Evolutionary conservation across 2,888 invertebrate genomes (phyloP).

Genomic region (Drosophila limbata): DNA sequence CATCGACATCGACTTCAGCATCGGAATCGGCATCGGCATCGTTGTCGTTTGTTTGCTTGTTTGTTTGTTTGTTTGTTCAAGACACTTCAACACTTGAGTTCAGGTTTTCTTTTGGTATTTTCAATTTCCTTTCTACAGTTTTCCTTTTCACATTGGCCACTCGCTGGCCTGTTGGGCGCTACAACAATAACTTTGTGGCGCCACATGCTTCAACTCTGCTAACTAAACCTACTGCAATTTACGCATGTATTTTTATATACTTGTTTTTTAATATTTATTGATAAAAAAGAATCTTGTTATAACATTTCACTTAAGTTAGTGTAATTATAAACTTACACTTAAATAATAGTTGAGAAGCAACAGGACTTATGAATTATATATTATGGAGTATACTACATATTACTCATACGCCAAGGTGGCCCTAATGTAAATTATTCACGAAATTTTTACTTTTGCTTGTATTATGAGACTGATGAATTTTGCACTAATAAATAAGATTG

Average conservation of each 20-base stretch:
- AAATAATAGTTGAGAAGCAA: neutral
- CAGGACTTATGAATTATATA: neutral
- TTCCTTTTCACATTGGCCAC: constrained; percentile 46
- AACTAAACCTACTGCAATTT: constrained; percentile 28
- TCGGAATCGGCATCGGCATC: constrained; percentile 30
- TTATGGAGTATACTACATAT: neutral
- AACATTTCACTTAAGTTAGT: neutral
- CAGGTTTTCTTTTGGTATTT: constrained; percentile 42
- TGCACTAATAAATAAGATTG: neutral
- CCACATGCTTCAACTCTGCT: constrained; percentile 11
- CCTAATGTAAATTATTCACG: neutral
- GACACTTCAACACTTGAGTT: constrained; percentile 70
- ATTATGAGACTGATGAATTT: neutral
- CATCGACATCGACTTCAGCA: constrained; percentile 39
- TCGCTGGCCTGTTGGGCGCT: constrained; percentile 9
- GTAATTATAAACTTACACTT: neutral
- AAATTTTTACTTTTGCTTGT: neutral
- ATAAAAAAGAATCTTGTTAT: no score
- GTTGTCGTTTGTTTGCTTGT: constrained; percentile 42
- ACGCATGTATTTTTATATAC: neutral
- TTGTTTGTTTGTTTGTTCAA: constrained; percentile 69
- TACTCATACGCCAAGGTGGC: constrained; percentile 49
- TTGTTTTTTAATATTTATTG: no score
- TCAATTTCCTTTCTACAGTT: constrained; percentile 66
- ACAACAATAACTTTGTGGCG: constrained; percentile 29